phyloP scores from a whole-genome alignment of 1,140 invertebrate species.

The Chymomyza costata region DNA sequence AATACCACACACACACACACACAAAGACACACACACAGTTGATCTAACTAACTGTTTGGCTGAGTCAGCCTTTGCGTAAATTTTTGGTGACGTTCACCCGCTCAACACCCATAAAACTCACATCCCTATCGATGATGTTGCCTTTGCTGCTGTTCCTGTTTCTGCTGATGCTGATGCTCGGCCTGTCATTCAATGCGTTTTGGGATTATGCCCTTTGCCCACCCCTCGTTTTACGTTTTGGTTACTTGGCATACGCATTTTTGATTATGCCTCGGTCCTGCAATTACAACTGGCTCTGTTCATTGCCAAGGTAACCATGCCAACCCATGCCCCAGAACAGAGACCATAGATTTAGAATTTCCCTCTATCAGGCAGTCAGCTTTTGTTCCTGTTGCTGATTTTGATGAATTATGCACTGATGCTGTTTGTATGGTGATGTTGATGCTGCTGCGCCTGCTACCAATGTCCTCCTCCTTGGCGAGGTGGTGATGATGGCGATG shows the following conservation, averaged over 20 bases:
- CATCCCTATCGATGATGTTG: constrained; percentile 10
- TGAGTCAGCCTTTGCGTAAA: constrained; percentile 28
- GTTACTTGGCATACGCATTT: constrained; percentile 61
- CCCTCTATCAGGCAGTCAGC: constrained; percentile 47
- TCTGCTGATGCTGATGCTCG: constrained; percentile 20
- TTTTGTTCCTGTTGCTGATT: constrained; percentile 65
- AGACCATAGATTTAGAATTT: constrained; percentile 4
- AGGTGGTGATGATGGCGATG: no score
- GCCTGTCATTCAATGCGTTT: constrained; percentile 40
- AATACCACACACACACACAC: no score
- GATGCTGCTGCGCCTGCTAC: constrained; percentile 2
- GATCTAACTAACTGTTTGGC: no score
- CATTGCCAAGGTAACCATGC: constrained; percentile 20
- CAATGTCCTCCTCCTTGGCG: not conserved
- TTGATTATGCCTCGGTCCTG: constrained; percentile 48
- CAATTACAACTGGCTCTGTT: constrained; percentile 36
- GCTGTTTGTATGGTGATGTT: constrained; percentile 19
- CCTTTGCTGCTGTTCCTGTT: no score
- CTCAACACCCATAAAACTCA: not conserved
- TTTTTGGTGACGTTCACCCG: not conserved
- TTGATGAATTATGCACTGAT: constrained; percentile 65
- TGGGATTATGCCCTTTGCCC: constrained; percentile 55
- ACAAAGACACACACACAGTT: no score
- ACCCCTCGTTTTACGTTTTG: constrained; percentile 23
- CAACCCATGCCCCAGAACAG: constrained; percentile 6